Evolutionary conservation across 2,888 invertebrate species (phyloP).

Genomic region (Scaptomyza flava): DNA sequence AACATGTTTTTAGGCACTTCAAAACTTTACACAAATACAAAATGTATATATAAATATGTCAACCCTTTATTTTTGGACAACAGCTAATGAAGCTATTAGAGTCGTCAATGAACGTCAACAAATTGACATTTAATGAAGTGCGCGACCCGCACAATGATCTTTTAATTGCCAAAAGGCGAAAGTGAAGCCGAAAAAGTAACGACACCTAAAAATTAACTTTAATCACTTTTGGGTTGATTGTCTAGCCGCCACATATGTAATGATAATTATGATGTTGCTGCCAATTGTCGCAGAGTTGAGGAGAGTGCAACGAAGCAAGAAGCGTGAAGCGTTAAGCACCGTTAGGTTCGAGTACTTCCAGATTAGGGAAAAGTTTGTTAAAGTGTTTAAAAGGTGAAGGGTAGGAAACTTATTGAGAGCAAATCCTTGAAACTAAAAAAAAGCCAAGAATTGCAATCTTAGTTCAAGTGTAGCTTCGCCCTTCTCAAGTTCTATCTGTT

Average conservation of each 20-base stretch:
- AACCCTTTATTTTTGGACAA: constrained; percentile 38
- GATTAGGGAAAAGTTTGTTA: background rate
- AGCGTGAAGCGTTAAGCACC: constrained; percentile 57
- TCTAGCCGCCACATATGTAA: constrained; percentile 26
- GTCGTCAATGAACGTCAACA: constrained; percentile 75
- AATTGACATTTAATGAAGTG: constrained; percentile 78
- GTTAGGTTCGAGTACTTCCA: constrained; percentile 12
- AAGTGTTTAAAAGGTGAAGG: background rate
- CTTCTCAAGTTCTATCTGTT: background rate
- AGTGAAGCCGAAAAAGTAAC: constrained; percentile 1
- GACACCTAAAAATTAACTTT: constrained; percentile 67
- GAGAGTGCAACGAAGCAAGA: constrained; percentile 26
- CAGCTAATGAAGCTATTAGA: constrained; percentile 75
- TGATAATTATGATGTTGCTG: constrained; percentile 57
- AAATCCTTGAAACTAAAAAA: no score
- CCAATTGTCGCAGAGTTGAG: constrained; percentile 50
- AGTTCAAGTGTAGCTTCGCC: no score
- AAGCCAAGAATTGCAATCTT: no score
- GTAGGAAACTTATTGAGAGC: background rate
- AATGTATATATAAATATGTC: constrained; percentile 14
- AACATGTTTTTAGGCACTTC: constrained; percentile 2
- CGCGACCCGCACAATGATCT: constrained; percentile 75
- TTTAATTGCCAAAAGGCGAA: constrained; percentile 59
- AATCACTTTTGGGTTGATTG: constrained; percentile 59
- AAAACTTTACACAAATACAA: background rate